phyloP scores from a whole-genome alignment of 1,140 invertebrate genomes.

The Camponotus floridanus region DNA sequence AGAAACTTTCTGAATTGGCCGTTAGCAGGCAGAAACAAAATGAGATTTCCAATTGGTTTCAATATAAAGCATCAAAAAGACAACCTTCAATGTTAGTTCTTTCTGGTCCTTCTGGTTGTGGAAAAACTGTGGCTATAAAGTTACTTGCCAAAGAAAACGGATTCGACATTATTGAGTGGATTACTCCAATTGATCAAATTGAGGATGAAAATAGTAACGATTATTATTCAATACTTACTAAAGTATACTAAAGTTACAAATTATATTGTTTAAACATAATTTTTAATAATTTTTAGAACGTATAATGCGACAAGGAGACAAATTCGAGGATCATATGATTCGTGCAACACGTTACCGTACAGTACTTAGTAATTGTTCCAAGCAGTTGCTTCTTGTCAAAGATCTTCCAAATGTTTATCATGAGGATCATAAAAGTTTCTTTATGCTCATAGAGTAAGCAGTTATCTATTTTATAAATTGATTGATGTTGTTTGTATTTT shows the following conservation, averaged over 20 bases:
- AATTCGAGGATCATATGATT: conserved; percentile 90
- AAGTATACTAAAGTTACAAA: conserved; percentile 57
- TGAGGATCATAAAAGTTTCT: conserved; percentile 88
- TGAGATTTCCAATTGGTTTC: conserved; percentile 81
- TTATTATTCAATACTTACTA: background rate
- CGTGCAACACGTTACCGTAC: conserved; percentile 90
- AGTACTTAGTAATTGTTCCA: conserved; percentile 86
- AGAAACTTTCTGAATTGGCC: conserved; percentile 77
- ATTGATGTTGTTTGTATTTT: conserved; percentile 18
- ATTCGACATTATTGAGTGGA: conserved; percentile 90
- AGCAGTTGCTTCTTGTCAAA: conserved; percentile 89
- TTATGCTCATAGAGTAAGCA: conserved; percentile 89
- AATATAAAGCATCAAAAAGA: conserved; percentile 74
- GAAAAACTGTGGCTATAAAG: conserved; percentile 89
- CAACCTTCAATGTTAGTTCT: conserved; percentile 88
- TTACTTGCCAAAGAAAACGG: conserved; percentile 87
- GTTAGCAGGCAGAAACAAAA: conserved; percentile 83
- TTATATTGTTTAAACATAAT: conserved; percentile 30
- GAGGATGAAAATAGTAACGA: conserved; percentile 83
- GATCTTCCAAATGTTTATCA: conserved; percentile 92
- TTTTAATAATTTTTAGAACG: conserved; percentile 66
- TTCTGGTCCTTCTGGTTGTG: conserved; percentile 91
- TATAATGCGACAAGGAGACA: conserved; percentile 87
- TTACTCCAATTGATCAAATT: conserved; percentile 89
- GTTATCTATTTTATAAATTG: conserved; percentile 23